Evolutionary conservation across 2,888 invertebrate genomes (phyloP), one percentile per base, ranked within the genome.

Genomic region (Invenusta paracnida): DNA sequence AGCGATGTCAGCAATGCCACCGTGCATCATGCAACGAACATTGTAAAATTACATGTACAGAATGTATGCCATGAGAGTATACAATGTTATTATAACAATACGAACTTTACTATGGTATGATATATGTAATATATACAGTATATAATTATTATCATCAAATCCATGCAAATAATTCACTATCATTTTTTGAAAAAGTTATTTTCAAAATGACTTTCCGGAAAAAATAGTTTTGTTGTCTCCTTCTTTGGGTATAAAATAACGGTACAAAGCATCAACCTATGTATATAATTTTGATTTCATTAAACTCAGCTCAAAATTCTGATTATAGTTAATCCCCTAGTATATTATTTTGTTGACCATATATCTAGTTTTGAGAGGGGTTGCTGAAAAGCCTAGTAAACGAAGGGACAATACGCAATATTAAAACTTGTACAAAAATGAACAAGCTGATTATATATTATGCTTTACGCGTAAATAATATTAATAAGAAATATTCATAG

Each of bases 341-440:
- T 48, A 48, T 48, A 48, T 48, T 48, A 48, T 48, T 48, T 48
- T 48, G 5, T n/a, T n/a, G n/a, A n/a, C n/a, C n/a, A n/a, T n/a
- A n/a, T n/a, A n/a, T n/a, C n/a, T n/a, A n/a, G n/a, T n/a, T n/a
- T n/a, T n/a, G n/a, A n/a, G n/a, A n/a, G n/a, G 48, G 48, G 48
- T 48, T 5, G 48, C 73, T 73, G 73, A 73, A 73, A 73, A 73
- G 73, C 73, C 73, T 23, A 73, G 73, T 73, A 73, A 73, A 73
- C 73, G 25, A 73, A 73, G 25, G 73, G 30, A 17, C 48, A n/a
- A n/a, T n/a, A n/a, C n/a, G n/a, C n/a, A n/a, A n/a, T n/a, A n/a
- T n/a, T n/a, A n/a, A n/a, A n/a, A n/a, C n/a, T n/a, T n/a, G n/a
- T n/a, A n/a, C n/a, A n/a, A n/a, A n/a, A n/a, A n/a, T n/a, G n/a